A percentile compares a stretch with the other conserved stretches of the same genome.
These are phyloP conservation scores for Pteria penguin DNA, from an alignment of 2,888 invertebrate species.

Conservation along the genomic window DNA sequence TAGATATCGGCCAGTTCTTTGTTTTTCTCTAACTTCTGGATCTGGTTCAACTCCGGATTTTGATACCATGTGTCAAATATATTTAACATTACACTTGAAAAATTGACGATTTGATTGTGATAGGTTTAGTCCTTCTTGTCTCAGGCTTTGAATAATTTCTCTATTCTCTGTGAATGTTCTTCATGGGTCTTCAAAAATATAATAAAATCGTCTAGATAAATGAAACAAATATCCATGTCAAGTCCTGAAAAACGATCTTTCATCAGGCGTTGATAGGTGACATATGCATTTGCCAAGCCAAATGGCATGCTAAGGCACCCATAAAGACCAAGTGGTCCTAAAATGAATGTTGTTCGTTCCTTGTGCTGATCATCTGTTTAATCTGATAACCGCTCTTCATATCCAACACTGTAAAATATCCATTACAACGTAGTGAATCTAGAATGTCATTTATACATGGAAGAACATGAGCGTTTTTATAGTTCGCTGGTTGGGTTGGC, in stretches of 20 bases:
- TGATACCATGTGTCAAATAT: neutral
- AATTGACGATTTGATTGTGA: neutral
- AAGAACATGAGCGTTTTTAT: slow-evolving; percentile 48
- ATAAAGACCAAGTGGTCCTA: slow-evolving; percentile 47
- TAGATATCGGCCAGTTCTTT: neutral
- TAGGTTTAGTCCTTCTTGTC: neutral
- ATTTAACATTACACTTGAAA: slow-evolving; percentile 1
- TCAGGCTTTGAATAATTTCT: neutral
- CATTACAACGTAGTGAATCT: slow-evolving; percentile 39
- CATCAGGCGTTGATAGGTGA: slow-evolving; percentile 46
- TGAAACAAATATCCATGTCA: slow-evolving; percentile 40
- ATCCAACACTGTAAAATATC: slow-evolving; percentile 39
- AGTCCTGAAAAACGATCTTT: slow-evolving; percentile 38
- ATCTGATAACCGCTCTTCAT: slow-evolving; percentile 43
- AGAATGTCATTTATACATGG: slow-evolving; percentile 52
- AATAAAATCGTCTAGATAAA: slow-evolving; percentile 55
- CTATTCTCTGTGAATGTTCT: slow-evolving; percentile 40
- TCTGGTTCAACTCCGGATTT: neutral
- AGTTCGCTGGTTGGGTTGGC: slow-evolving; percentile 42
- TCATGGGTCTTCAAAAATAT: slow-evolving; percentile 43
- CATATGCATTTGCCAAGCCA: slow-evolving; percentile 44
- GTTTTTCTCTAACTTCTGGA: neutral
- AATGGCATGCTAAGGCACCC: slow-evolving; percentile 47
- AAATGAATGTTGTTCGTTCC: slow-evolving; percentile 47
- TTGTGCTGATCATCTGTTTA: slow-evolving; percentile 47